These are phyloP conservation scores for Poeciliopsis infans DNA, from an alignment of 2,797 vertebrate species.

Conservation along the genomic window DNA sequence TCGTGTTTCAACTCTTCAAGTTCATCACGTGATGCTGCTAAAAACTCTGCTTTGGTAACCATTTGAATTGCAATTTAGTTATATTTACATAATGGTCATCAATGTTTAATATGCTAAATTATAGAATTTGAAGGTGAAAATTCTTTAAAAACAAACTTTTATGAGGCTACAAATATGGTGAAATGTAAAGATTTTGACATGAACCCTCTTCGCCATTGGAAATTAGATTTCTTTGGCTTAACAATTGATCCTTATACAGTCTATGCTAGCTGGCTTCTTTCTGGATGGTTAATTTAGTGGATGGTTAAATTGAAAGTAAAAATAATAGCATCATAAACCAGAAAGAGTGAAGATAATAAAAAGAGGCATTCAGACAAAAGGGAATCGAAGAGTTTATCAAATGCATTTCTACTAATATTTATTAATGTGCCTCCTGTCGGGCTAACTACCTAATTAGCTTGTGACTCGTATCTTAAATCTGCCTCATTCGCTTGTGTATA, in stretches of 20 bases:
- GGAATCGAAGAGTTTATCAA: background rate
- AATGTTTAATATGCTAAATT: too few relatives aligned
- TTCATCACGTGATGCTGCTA: background rate
- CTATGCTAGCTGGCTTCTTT: background rate
- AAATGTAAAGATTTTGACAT: background rate
- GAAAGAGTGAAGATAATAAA: background rate
- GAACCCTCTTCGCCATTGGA: background rate
- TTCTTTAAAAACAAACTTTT: background rate
- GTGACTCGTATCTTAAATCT: constrained; percentile 14
- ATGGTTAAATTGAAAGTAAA: background rate
- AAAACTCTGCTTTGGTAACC: background rate
- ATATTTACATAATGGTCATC: background rate
- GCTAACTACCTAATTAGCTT: constrained; percentile 4
- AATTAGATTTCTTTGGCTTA: background rate
- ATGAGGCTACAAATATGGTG: background rate
- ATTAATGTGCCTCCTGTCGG: constrained; percentile 1
- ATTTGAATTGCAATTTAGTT: background rate
- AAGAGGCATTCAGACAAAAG: background rate
- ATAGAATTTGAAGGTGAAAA: background rate
- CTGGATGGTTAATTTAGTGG: background rate
- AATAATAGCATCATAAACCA: background rate
- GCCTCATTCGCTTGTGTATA: constrained; percentile 7
- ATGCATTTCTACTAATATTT: background rate
- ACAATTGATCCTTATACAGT: background rate
- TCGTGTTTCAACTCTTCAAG: background rate